phyloP scores from a whole-genome alignment of 2,888 invertebrate genomes.

The Pammene fasciana region DNA sequence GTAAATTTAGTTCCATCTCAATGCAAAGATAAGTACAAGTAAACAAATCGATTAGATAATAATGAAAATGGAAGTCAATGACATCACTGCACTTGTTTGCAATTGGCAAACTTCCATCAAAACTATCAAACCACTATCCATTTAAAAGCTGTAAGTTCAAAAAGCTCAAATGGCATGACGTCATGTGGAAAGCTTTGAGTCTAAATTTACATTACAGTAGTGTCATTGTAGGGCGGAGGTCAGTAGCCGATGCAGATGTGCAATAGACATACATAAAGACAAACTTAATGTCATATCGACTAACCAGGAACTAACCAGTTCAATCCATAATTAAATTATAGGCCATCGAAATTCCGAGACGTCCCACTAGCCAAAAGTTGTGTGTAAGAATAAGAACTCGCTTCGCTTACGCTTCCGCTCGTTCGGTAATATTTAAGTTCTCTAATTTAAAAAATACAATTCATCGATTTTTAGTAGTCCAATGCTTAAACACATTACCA shows the following conservation, averaged over 20 bases:
- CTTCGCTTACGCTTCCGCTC: too few species aligned
- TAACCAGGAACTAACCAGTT: not conserved
- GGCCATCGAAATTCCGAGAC: too few species aligned
- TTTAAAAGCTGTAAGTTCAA: slow-evolving; percentile 38
- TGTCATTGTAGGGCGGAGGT: slow-evolving; percentile 27
- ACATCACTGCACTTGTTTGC: slow-evolving; percentile 19
- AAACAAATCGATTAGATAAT: slow-evolving; percentile 18
- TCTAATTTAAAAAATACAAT: too few species aligned
- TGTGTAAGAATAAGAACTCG: too few species aligned
- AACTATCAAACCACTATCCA: slow-evolving; percentile 25
- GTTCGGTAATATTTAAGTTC: too few species aligned
- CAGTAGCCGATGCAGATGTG: slow-evolving; percentile 8
- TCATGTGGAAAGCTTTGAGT: slow-evolving; percentile 25
- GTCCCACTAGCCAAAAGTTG: too few species aligned
- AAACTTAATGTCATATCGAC: not conserved
- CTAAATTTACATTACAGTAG: slow-evolving; percentile 31
- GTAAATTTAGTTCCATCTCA: not conserved
- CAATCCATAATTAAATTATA: not conserved
- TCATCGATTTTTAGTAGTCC: too few species aligned
- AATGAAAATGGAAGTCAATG: slow-evolving; percentile 24
- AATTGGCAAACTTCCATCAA: slow-evolving; percentile 38
- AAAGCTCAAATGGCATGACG: slow-evolving; percentile 33
- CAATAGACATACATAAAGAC: not conserved
- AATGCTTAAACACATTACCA: too few species aligned
- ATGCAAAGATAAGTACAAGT: not conserved